phyloP scores from a whole-genome alignment of 2,888 invertebrate genomes.

The Eupithecia insigniata region DNA sequence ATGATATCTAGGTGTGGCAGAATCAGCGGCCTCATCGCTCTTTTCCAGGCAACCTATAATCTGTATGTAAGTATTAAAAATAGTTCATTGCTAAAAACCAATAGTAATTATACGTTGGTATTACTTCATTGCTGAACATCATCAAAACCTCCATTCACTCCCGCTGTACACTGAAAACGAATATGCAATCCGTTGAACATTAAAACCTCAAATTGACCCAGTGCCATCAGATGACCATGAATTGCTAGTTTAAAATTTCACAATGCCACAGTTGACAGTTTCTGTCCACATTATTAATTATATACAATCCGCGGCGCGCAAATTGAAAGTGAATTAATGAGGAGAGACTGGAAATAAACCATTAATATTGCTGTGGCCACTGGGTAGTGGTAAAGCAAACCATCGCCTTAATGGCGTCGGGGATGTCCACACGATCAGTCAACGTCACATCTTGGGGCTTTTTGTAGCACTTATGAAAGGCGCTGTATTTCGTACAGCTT shows the following conservation, averaged over 20 bases:
- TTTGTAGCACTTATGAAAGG: slow-evolving; percentile 70
- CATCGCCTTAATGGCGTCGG: slow-evolving; percentile 67
- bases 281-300: slow-evolving; percentile 42
- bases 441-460: slow-evolving; percentile 71
- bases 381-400: slow-evolving; percentile 61
- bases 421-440: slow-evolving; percentile 77
- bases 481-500: slow-evolving; percentile 34
- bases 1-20: no score
- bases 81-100: background rate
- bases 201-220: slow-evolving; percentile 10
- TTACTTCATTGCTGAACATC: background rate
- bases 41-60: no score
- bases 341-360: slow-evolving; percentile 51
- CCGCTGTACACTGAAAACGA: background rate
- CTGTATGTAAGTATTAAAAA: background rate
- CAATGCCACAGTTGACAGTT: slow-evolving; percentile 33
- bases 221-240: slow-evolving; percentile 1
- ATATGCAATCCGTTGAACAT: no score
- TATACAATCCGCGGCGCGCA: slow-evolving; percentile 38
- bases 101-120: background rate
- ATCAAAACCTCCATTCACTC: background rate
- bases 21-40: no score
- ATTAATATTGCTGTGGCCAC: slow-evolving; percentile 59
- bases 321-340: slow-evolving; percentile 50
- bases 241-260: slow-evolving; percentile 20